These are phyloP conservation scores for Pelvicachromis taeniatus DNA, from an alignment of 2,113 vertebrate species.

Conservation along the genomic window DNA sequence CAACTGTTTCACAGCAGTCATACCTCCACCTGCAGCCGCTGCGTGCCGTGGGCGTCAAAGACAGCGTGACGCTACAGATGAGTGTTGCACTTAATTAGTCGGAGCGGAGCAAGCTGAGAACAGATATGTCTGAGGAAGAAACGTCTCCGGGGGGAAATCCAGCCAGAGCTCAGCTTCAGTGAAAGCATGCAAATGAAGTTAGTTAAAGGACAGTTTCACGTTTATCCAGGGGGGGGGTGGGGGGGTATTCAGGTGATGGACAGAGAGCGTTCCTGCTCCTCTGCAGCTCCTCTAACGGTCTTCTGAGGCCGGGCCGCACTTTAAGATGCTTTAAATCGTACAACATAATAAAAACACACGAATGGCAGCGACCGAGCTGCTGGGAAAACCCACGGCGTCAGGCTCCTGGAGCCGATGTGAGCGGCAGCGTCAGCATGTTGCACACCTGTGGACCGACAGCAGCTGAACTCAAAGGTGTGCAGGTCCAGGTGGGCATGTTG, in stretches of 20 bases:
- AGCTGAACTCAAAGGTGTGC: too few relatives aligned
- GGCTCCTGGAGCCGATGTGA: background rate
- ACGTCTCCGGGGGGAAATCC: background rate
- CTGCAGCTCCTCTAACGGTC: background rate
- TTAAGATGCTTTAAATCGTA: background rate
- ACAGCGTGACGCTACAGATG: background rate
- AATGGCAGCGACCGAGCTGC: too few relatives aligned
- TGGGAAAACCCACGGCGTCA: background rate
- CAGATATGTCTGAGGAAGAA: background rate
- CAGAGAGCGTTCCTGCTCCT: accelerated
- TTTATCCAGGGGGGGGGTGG: too few relatives aligned
- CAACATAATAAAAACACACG: background rate
- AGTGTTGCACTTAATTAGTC: background rate
- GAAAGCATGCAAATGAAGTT: background rate
- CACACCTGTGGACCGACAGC: too few relatives aligned
- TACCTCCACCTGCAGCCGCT: background rate
- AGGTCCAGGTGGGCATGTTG: too few relatives aligned
- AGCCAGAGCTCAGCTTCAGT: background rate
- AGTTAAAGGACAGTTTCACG: background rate
- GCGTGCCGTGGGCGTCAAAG: background rate
- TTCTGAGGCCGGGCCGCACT: background rate
- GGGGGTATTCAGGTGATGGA: background rate
- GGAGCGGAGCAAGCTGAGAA: background rate
- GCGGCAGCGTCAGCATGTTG: too few relatives aligned
- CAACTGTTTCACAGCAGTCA: background rate